phyloP scores from a whole-genome alignment of 1,140 invertebrate species.

The Muscidifurax raptorellus region DNA sequence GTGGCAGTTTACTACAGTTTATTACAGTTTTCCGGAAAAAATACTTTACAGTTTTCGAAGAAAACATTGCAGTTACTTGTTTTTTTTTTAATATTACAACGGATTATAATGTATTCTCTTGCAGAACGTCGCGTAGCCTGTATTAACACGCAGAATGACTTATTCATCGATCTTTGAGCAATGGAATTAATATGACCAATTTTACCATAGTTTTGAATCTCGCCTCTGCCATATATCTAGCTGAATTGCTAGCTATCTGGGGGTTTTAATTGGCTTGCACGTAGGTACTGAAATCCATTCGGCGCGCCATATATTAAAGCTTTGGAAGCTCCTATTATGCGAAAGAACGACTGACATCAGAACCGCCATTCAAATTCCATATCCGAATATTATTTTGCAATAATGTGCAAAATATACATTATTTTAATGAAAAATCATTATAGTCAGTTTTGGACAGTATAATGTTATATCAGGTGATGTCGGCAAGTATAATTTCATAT shows the following conservation, averaged over 20 bases:
- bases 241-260: not conserved
- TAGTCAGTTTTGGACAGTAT: no score
- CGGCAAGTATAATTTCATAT: no score
- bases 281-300: not conserved
- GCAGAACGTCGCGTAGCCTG: no score
- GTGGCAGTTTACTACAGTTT: no score
- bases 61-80: no score
- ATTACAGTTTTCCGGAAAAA: no score
- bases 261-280: not conserved
- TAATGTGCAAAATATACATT: not conserved
- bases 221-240: not conserved
- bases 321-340: not conserved
- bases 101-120: no score
- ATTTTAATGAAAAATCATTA: no score
- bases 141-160: not conserved
- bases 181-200: not conserved
- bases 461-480: no score
- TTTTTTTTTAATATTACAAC: no score
- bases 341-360: not conserved
- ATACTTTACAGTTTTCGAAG: no score
- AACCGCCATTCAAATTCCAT: not conserved
- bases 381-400: not conserved
- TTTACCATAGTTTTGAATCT: not conserved
- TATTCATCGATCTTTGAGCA: not conserved
- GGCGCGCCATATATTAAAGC: not conserved